Conservation (phyloP, 2,113 vertebrate species). For the Amblyopsis rosae region DNA sequence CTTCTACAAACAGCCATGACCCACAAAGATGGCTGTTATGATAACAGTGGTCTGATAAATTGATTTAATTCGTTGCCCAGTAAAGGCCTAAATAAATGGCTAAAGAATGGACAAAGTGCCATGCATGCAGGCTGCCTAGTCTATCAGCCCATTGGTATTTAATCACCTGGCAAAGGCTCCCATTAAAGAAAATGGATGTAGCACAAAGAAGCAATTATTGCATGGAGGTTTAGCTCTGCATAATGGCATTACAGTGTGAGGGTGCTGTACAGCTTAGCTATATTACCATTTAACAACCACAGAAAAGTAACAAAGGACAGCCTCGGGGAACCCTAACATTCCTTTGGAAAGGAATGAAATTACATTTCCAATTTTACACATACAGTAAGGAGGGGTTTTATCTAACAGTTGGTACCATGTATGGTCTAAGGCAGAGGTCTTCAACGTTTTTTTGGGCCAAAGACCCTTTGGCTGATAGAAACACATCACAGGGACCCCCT, state of each 20-base stretch:
- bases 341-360: neutral
- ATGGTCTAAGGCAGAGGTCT: neutral
- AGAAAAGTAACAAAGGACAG: slow-evolving; percentile 30
- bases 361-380: neutral
- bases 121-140: slow-evolving; percentile 35
- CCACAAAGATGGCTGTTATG: no score
- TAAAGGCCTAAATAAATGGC: slow-evolving; percentile 56
- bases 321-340: neutral
- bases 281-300: slow-evolving; percentile 30
- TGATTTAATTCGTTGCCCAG: slow-evolving; percentile 48
- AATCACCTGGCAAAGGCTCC: slow-evolving; percentile 65
- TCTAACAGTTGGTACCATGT: neutral
- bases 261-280: slow-evolving; percentile 31
- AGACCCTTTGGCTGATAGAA: no score
- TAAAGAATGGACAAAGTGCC: slow-evolving; percentile 39
- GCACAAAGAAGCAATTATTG: slow-evolving; percentile 65
- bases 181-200: slow-evolving; percentile 73
- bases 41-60: slow-evolving; percentile 32
- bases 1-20: no score
- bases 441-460: no score
- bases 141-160: slow-evolving; percentile 66
- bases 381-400: neutral
- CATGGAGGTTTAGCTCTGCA: slow-evolving; percentile 42
- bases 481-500: no score
- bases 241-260: slow-evolving; percentile 52